Base-by-base conservation (phyloP, 2,113 vertebrate species). In the Trachemys scripta region DNA sequence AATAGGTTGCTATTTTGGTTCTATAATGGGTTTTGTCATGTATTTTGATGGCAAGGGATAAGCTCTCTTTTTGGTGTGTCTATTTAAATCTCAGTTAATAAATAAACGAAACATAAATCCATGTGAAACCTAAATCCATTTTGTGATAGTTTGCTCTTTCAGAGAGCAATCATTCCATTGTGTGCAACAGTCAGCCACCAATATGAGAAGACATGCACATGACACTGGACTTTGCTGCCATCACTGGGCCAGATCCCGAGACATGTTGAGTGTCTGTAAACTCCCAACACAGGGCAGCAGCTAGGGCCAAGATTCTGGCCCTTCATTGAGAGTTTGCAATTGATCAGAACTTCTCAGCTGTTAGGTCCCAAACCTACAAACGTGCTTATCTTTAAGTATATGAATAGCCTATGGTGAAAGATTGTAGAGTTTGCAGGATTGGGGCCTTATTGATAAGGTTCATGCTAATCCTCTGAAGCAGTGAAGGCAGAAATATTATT, bases 181-280 rank as follows among this genome's bases (percentile, higher is more conserved):
- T 14, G 31, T 51, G 45, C 3, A 76, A 45, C 42, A 69, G 62
- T 80, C 65, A 91, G 19, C 75, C 1, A 0, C 59, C 90, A 84
- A 90, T n/a, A 62, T 54, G 10, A 31, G 49, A 84, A 88, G 65
- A 80, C 42, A 0, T 19, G 16, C 81, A 35, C 10, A 5, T 24
- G 10, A 25, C 53, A 31, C 42, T 91, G 82, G 88, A 88, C 2
- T 42, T 86, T 95, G 3, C 1, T 84, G 5, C n/a, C 56, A 9
- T 62, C 84, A 69, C 13, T 88, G 62, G 10, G 80, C 11, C 88
- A 92, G 92, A 88, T 9, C 20, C 20, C 88, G 35, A 88, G 90
- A 95, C 90, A 93, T 87, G 17, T 27, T 81, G 35, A 90, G 12
- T 54, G 87, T 81, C 65, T 92, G 42, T 90, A 85, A 92, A 81